phyloP scores from a whole-genome alignment of 2,888 invertebrate species.

The Leucophenga montana region DNA sequence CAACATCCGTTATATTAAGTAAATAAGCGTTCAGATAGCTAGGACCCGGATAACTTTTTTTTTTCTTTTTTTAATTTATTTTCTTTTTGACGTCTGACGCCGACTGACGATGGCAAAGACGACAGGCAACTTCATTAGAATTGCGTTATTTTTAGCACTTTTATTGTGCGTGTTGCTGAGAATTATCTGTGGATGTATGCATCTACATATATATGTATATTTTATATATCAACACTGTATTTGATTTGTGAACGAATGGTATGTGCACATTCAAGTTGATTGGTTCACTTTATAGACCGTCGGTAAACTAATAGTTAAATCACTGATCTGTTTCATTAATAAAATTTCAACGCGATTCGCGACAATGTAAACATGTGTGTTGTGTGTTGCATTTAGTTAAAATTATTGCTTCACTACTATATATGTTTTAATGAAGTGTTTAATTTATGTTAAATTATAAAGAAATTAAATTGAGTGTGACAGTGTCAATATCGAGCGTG shows the following conservation, averaged over 20 bases:
- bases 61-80: background rate
- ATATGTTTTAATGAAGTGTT: conserved; percentile 32
- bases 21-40: too few species aligned
- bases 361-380: conserved; percentile 28
- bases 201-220: conserved; percentile 12
- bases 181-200: background rate
- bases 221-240: background rate
- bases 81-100: background rate
- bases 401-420: background rate
- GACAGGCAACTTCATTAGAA: conserved; percentile 35
- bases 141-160: conserved; percentile 45
- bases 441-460: conserved; percentile 43
- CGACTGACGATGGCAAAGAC: background rate
- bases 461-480: conserved; percentile 45
- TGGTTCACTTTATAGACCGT: background rate
- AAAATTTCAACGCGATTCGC: background rate
- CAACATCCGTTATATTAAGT: too few species aligned
- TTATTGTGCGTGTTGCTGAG: conserved; percentile 17
- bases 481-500: conserved; percentile 49
- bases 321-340: background rate
- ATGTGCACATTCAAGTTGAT: background rate
- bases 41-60: too few species aligned
- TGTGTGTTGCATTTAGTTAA: background rate
- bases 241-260: background rate
- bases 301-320: too few species aligned